Conservation (phyloP, 1,140 invertebrate species). For the Oscheius sp. region DNA sequence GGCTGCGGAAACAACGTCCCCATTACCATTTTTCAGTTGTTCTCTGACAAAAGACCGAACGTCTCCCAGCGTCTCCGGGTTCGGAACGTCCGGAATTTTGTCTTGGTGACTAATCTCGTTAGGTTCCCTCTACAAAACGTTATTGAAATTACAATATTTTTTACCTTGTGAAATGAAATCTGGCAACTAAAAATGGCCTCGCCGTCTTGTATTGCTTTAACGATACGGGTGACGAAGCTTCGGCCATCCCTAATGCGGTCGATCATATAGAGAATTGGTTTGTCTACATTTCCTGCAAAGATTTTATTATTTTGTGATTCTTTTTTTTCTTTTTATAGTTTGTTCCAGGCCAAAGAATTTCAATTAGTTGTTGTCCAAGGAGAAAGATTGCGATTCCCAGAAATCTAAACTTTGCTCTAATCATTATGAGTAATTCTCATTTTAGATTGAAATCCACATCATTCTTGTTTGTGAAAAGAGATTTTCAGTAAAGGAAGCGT, state of each 20-base stretch:
- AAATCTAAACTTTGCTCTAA: no score
- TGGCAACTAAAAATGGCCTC: conserved; percentile 49
- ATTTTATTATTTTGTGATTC: background rate
- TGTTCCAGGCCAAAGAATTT: conserved; percentile 12
- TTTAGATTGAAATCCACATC: no score
- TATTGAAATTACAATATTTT: background rate
- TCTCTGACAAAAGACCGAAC: conserved; percentile 11
- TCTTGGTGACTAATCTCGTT: conserved; percentile 47
- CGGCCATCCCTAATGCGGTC: conserved; percentile 48
- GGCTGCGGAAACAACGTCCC: conserved; percentile 18
- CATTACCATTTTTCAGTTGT: background rate
- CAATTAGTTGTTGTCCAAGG: no score
- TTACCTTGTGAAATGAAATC: conserved; percentile 54
- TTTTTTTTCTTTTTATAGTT: background rate
- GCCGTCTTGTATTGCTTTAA: conserved; percentile 52
- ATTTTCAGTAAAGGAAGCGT: no score
- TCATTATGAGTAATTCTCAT: no score
- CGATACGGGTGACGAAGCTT: conserved; percentile 51
- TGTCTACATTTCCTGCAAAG: conserved; percentile 40
- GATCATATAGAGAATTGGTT: conserved; percentile 49
- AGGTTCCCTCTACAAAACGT: conserved; percentile 18
- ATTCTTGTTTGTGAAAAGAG: no score
- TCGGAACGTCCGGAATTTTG: conserved; percentile 49
- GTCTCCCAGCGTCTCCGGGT: conserved; percentile 42
- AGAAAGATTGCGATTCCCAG: no score